phyloP scores from a whole-genome alignment of 2,888 invertebrate genomes.

The Eulithis prunata region DNA sequence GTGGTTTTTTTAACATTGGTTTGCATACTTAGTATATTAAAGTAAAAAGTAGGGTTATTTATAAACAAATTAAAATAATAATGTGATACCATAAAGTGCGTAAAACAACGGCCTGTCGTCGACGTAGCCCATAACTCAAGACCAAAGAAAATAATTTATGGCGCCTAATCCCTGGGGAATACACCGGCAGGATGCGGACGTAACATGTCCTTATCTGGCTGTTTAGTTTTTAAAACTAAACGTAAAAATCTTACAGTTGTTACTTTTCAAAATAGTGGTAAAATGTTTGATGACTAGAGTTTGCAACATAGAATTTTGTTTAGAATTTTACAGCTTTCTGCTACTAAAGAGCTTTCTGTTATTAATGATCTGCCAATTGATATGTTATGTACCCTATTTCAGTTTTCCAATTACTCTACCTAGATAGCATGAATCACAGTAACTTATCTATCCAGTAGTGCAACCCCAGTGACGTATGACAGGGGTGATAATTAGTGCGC shows the following conservation, averaged over 20 bases:
- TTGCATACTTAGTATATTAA: no score
- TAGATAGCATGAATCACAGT: constrained; percentile 62
- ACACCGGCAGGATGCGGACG: constrained; percentile 69
- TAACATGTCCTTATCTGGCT: constrained; percentile 48
- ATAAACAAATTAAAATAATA: constrained; percentile 52
- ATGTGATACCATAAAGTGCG: constrained; percentile 63
- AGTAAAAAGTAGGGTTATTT: constrained; percentile 38
- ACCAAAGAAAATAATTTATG: constrained; percentile 75
- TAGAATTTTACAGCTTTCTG: no score
- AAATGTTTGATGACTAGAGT: no score
- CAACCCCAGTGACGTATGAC: constrained; percentile 47
- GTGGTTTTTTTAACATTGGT: no score
- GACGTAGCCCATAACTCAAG: constrained; percentile 65
- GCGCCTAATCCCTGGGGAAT: constrained; percentile 67
- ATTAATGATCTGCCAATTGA: neutral
- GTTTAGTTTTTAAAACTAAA: constrained; percentile 1
- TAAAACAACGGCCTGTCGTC: constrained; percentile 72
- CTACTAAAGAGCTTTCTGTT: no score
- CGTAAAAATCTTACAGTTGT: no score
- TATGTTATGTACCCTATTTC: neutral
- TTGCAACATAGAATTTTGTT: no score
- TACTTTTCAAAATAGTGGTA: no score
- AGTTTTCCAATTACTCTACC: constrained; percentile 52
- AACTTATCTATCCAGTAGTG: constrained; percentile 58
- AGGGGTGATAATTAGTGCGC: constrained; percentile 71